Conservation (phyloP, 1,140 invertebrate genomes). For the Halesus radiatus region DNA sequence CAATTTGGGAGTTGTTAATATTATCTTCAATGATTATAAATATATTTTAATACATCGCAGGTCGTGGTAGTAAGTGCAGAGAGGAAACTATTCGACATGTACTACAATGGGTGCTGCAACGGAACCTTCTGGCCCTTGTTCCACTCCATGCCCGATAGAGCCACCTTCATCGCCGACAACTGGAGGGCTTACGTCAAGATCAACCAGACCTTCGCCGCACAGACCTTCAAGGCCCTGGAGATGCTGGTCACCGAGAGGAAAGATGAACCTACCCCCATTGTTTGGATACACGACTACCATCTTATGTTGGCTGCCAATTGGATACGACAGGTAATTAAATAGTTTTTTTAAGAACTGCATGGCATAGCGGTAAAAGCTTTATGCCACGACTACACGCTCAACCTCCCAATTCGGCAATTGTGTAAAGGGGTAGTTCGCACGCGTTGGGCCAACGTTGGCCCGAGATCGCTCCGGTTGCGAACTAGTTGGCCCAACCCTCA, state of each 20-base stretch:
- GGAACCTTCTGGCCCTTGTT: conserved; percentile 93
- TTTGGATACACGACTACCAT: conserved; percentile 95
- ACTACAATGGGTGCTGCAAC: conserved; percentile 94
- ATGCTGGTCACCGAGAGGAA: conserved; percentile 73
- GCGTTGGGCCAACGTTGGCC: too few species aligned
- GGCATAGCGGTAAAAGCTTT: too few species aligned
- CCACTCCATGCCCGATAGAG: conserved; percentile 89
- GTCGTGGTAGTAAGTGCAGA: conserved; percentile 86
- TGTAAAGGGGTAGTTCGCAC: too few species aligned
- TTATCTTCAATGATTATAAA: too few species aligned
- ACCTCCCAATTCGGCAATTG: too few species aligned
- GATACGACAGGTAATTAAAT: conserved; percentile 77
- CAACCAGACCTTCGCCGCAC: conserved; percentile 86
- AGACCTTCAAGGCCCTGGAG: conserved; percentile 82
- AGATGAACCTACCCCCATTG: conserved; percentile 77
- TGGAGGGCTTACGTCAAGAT: conserved; percentile 87
- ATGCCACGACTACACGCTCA: too few species aligned
- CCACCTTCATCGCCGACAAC: conserved; percentile 83
- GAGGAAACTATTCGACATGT: conserved; percentile 82
- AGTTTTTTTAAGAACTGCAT: too few species aligned
- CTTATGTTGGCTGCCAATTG: conserved; percentile 91
- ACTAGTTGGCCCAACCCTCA: too few species aligned
- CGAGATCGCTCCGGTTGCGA: too few species aligned
- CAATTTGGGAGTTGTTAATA: too few species aligned
- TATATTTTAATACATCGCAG: conserved; percentile 62